phyloP scores from a whole-genome alignment of 2,797 vertebrate genomes.

The Esox masquinongy region DNA sequence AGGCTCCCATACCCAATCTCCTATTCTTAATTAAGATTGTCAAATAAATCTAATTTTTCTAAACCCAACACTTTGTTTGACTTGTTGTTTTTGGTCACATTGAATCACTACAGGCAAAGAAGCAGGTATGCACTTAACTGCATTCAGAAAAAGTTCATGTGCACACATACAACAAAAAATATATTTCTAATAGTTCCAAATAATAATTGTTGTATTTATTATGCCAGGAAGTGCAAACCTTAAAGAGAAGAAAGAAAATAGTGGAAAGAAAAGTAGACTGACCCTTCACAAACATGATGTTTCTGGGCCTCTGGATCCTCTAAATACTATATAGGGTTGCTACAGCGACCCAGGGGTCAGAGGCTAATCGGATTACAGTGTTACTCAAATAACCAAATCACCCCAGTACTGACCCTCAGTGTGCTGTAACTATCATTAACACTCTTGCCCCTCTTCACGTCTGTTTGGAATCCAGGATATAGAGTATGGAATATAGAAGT shows the following conservation, averaged over 20 bases:
- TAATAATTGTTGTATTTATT: not conserved
- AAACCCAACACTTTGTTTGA: slow-evolving; percentile 53
- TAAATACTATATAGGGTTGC: not conserved
- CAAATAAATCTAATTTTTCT: slow-evolving; percentile 76
- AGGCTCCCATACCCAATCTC: slow-evolving; percentile 59
- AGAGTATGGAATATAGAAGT: too few relatives aligned
- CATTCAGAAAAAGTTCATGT: not conserved
- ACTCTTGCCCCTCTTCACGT: too few relatives aligned
- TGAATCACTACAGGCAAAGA: not conserved
- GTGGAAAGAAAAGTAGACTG: not conserved
- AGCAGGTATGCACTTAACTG: not conserved
- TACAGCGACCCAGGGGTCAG: not conserved
- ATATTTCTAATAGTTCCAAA: not conserved
- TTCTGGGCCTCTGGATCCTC: not conserved
- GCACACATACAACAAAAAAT: not conserved
- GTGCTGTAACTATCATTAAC: not conserved
- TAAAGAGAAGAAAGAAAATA: not conserved
- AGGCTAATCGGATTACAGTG: not conserved
- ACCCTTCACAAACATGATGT: not conserved
- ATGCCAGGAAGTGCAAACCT: not conserved
- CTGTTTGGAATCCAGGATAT: too few relatives aligned
- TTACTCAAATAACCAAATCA: not conserved
- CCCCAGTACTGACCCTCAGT: not conserved
- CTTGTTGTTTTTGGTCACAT: slow-evolving; percentile 27
- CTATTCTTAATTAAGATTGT: slow-evolving; percentile 77